Base-by-base conservation (phyloP, 1,140 invertebrate species). In the Planococcus citri region DNA sequence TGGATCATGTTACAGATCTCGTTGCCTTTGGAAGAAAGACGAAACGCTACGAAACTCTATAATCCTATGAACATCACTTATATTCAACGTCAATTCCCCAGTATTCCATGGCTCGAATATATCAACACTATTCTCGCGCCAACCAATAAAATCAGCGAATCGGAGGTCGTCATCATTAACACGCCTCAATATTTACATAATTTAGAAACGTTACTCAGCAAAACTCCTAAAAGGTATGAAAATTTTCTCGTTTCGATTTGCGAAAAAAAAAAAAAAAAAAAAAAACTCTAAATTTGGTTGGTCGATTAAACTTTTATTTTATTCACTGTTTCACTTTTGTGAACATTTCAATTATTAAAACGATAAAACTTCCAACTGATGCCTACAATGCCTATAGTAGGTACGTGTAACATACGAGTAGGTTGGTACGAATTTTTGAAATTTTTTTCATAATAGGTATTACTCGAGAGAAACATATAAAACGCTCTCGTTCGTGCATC, bases 41-140 rank as follows among this genome's bases (percentile, higher is more conserved):
- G 94, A 70, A 95, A 97, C 78, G 91, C 91, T 1, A 90, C 91
- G 1, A 87, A 89, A 71, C 81, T 95, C 1, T 97, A 97, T 79
- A 95, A 97, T 76, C 89, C 91, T 14, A 93, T 94, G 85, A 90
- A 86, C 0, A 80, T 97, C 1, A 77, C 77, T 3, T 84, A 95
- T 70, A 76, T 97, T 9, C 84, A 89, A 73, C 74, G 81, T 24
- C 86, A 86, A 68, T 91, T 88, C 75, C 87, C 88, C 1, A 85
- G 84, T 74, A 85, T 93, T 22, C 84, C 89, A 8, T 94, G 91
- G 91, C 76, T 85, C 70, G 83, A 87, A 60, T 95, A 94, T 75
- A 86, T 95, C 74, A 90, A 91, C 76, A 86, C 79, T 0, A 76
- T 95, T 9, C 79, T 97, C 9, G 80, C 84, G 0, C 79, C 82